Evolutionary conservation across 2,113 vertebrate species (phyloP).

Genomic region (Lontra canadensis): DNA sequence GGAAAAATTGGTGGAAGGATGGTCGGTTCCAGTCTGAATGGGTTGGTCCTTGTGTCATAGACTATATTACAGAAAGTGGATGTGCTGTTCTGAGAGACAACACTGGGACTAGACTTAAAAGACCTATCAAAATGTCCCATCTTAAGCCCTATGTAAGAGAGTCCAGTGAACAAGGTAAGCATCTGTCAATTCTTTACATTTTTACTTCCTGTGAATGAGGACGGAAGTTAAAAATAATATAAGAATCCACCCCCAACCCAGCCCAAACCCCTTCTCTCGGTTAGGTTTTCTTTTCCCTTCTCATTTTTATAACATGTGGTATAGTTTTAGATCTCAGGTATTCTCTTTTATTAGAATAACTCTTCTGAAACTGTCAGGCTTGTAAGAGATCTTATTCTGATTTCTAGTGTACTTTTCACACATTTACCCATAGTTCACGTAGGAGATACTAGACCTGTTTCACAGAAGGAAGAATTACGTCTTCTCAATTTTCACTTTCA

Average conservation of each 20-base stretch:
- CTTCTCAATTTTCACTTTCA: neutral
- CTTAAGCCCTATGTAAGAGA: slow-evolving; percentile 83
- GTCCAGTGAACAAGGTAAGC: slow-evolving; percentile 77
- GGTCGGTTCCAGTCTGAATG: slow-evolving; percentile 84
- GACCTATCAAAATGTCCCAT: slow-evolving; percentile 86
- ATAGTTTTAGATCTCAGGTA: neutral
- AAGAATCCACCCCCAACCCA: neutral
- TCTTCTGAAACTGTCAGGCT: neutral
- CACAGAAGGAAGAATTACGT: neutral
- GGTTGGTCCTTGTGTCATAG: slow-evolving; percentile 86
- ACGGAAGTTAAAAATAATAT: neutral
- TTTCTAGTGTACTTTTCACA: neutral
- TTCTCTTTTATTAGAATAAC: neutral
- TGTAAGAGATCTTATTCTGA: neutral
- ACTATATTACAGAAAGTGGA: slow-evolving; percentile 84
- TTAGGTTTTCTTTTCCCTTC: neutral
- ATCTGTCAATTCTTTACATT: neutral
- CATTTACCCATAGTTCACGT: neutral
- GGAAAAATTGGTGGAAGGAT: slow-evolving; percentile 86
- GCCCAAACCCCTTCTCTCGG: neutral
- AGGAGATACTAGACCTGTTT: neutral
- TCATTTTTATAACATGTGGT: slow-evolving; percentile 11
- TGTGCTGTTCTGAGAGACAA: slow-evolving; percentile 83
- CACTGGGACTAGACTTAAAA: slow-evolving; percentile 81
- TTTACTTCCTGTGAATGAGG: slow-evolving; percentile 1